These are phyloP conservation scores for Grammomys surdaster DNA, from an alignment of 2,113 vertebrate species.

Conservation along the genomic window DNA sequence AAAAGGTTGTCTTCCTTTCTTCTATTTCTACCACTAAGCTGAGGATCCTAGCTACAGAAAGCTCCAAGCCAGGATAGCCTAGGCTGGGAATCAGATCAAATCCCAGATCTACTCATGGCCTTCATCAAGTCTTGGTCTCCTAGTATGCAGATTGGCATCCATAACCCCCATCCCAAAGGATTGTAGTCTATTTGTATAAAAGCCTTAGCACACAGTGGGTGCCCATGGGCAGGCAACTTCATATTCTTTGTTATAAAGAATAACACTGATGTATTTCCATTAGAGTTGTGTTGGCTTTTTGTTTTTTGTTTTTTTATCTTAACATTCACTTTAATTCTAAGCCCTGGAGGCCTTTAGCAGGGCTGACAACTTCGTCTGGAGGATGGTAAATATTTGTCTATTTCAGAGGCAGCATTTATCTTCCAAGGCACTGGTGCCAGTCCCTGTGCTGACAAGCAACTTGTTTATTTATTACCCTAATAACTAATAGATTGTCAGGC, in stretches of 20 bases:
- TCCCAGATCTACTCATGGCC: not conserved
- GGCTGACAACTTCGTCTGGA: constrained; percentile 86
- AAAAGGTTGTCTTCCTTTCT: not conserved
- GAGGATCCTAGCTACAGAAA: not conserved
- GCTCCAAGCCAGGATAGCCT: not conserved
- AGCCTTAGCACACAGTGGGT: not conserved
- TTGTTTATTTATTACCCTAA: constrained; percentile 91
- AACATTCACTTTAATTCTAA: constrained; percentile 82
- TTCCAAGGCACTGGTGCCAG: constrained; percentile 86
- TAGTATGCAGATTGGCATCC: not conserved
- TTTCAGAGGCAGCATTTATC: constrained; percentile 89
- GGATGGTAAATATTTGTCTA: constrained; percentile 90
- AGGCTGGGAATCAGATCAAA: not conserved
- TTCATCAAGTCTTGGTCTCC: not conserved
- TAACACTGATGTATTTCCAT: constrained; percentile 49
- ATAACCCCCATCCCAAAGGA: not conserved
- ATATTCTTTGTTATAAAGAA: constrained; percentile 49
- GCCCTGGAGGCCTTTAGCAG: constrained; percentile 84
- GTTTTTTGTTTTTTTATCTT: constrained; percentile 69
- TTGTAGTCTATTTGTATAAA: not conserved
- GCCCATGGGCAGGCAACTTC: constrained; percentile 37
- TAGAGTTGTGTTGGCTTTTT: constrained; percentile 39
- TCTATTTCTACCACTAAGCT: not conserved
- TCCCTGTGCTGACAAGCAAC: constrained; percentile 88
- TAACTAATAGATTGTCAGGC: constrained; percentile 90